Conservation (phyloP, 2,888 invertebrate genomes). For the Allolobophora icterica region DNA sequence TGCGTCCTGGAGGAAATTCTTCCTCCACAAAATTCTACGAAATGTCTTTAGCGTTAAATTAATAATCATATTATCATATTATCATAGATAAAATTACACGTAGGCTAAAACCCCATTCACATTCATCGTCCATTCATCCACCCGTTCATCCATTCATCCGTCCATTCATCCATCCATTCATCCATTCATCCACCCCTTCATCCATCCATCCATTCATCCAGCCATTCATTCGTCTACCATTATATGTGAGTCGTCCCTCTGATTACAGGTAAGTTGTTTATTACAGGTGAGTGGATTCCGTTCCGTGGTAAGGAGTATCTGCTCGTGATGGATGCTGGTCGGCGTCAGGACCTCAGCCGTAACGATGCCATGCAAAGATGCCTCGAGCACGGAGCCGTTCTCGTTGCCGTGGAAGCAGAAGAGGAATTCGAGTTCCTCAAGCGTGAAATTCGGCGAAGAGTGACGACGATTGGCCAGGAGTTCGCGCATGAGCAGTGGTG, state of each 20-base stretch:
- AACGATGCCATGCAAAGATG: constrained; percentile 38
- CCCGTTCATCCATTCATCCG: no score
- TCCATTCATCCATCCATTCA: no score
- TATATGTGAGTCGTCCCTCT: neutral
- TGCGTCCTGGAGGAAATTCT: no score
- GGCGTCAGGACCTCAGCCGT: constrained; percentile 33
- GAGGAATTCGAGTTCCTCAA: constrained; percentile 40
- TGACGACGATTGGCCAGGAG: constrained; percentile 38
- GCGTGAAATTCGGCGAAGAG: constrained; percentile 36
- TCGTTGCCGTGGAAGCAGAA: constrained; percentile 39
- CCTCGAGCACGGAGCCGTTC: constrained; percentile 23
- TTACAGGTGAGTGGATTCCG: constrained; percentile 26
- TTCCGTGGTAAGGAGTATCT: constrained; percentile 33
- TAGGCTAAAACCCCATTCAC: no score
- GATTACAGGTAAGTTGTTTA: neutral
- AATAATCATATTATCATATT: no score
- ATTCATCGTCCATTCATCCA: no score
- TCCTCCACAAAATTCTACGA: no score
- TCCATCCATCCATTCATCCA: no score
- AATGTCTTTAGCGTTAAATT: no score
- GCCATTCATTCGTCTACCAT: no score
- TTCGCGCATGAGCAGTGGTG: constrained; percentile 45
- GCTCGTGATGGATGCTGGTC: constrained; percentile 39
- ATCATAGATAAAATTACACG: no score
- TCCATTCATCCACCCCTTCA: no score